Conservation (phyloP, 1,140 invertebrate species). For the Pseudomyrmex sp. region DNA sequence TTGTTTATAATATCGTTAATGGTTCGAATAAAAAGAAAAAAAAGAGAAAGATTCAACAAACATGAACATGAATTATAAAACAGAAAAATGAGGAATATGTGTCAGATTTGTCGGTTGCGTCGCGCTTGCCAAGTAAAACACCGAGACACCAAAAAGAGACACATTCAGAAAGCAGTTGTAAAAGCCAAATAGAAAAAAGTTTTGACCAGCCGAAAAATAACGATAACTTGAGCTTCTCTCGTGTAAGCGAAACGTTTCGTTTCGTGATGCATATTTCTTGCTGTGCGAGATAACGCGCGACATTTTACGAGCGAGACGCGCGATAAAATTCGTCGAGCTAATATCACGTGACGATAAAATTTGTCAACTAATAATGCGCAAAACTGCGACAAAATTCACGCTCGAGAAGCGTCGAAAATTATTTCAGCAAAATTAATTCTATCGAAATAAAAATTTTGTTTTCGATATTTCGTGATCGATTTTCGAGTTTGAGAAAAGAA, state of each 20-base stretch:
- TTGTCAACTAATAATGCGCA: constrained; percentile 61
- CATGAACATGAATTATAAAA: not conserved
- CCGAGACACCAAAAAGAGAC: not conserved
- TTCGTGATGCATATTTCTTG: constrained; percentile 50
- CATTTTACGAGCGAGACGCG: constrained; percentile 25
- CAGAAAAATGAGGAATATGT: constrained; percentile 1
- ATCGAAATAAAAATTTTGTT: constrained; percentile 54
- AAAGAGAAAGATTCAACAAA: not conserved
- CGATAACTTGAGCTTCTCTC: not conserved
- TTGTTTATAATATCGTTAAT: not conserved
- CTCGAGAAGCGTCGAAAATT: constrained; percentile 28
- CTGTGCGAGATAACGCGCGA: constrained; percentile 25
- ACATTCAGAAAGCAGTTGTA: constrained; percentile 2
- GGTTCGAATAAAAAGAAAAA: not conserved
- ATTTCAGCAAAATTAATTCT: constrained; percentile 53
- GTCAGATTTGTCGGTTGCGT: constrained; percentile 12
- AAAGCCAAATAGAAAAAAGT: constrained; percentile 25
- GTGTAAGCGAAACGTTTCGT: constrained; percentile 42
- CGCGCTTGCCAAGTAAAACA: not conserved
- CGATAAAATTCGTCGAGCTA: constrained; percentile 59
- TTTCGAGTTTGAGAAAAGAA: not conserved
- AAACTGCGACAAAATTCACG: constrained; percentile 62
- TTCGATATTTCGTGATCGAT: not conserved
- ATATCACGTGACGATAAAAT: constrained; percentile 67
- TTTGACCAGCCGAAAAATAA: constrained; percentile 47